Evolutionary conservation across 2,888 invertebrate genomes (phyloP).

Genomic region (Eristalis pertinax): DNA sequence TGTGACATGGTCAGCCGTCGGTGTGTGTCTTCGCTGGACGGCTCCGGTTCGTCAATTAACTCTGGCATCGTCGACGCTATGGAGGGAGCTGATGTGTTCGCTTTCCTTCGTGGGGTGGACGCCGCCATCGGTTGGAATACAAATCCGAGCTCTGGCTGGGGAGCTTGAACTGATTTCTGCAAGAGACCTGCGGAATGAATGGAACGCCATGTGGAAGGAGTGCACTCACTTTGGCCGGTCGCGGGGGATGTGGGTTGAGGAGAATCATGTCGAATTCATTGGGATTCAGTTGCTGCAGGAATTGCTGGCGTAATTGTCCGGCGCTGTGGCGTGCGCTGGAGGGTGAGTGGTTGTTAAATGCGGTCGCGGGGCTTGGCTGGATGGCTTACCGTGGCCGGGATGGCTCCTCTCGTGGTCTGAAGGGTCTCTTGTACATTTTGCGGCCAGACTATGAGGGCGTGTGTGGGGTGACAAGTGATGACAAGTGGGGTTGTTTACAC

Average conservation of each 20-base stretch:
- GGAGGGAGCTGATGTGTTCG: neutral
- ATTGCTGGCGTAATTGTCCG: neutral
- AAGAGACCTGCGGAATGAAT: neutral
- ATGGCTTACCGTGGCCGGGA: neutral
- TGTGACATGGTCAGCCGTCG: constrained; percentile 7
- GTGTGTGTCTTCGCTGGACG: neutral
- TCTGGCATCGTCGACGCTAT: too few relatives aligned
- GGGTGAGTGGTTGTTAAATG: too few relatives aligned
- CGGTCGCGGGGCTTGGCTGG: neutral
- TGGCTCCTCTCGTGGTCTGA: neutral
- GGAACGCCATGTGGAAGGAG: too few relatives aligned
- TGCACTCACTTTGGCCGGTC: neutral
- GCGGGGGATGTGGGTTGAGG: neutral
- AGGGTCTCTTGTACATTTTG: neutral
- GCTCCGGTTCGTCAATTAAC: neutral
- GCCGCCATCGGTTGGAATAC: constrained; percentile 13
- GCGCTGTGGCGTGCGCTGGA: neutral
- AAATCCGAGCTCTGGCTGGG: neutral
- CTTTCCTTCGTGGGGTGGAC: constrained; percentile 7
- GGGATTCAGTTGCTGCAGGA: neutral
- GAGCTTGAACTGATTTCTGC: neutral
- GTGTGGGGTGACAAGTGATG: neutral
- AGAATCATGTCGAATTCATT: constrained; percentile 1
- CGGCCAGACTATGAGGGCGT: neutral
- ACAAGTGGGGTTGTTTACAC: neutral